Conservation (phyloP, 2,113 vertebrate genomes). For the Silurus glanis region DNA sequence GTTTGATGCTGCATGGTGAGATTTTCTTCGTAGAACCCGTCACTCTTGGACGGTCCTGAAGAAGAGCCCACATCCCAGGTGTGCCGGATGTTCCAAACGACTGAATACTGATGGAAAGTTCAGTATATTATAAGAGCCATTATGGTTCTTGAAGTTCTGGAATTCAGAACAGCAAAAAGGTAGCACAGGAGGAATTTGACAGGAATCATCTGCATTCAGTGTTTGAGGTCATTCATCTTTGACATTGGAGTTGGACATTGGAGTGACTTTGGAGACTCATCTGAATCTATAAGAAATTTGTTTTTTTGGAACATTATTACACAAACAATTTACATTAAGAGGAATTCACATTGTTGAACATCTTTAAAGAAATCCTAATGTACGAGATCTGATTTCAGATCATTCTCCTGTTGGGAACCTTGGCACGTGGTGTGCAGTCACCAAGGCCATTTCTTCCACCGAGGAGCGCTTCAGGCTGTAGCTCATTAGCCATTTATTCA, state of each 20-base stretch:
- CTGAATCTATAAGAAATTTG: no score
- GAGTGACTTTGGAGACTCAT: no score
- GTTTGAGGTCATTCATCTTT: neutral
- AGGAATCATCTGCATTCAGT: neutral
- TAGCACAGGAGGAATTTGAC: neutral
- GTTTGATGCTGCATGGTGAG: neutral
- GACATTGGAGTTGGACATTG: no score
- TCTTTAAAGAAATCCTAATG: no score
- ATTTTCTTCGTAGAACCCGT: neutral
- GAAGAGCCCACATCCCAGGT: neutral
- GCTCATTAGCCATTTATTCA: neutral
- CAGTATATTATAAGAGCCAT: neutral
- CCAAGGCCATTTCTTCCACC: neutral
- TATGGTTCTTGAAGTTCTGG: neutral
- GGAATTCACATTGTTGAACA: no score
- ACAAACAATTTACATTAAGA: no score
- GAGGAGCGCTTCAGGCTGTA: slow-evolving; percentile 9
- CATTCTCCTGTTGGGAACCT: neutral
- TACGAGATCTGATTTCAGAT: neutral
- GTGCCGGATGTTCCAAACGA: neutral
- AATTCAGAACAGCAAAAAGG: neutral
- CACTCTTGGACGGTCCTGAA: neutral
- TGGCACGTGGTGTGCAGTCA: neutral
- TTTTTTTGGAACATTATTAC: no score
- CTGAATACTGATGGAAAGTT: neutral